These are phyloP conservation scores for Mimumesa dahlbomi DNA, from an alignment of 2,888 invertebrate genomes.

Conservation along the genomic window DNA sequence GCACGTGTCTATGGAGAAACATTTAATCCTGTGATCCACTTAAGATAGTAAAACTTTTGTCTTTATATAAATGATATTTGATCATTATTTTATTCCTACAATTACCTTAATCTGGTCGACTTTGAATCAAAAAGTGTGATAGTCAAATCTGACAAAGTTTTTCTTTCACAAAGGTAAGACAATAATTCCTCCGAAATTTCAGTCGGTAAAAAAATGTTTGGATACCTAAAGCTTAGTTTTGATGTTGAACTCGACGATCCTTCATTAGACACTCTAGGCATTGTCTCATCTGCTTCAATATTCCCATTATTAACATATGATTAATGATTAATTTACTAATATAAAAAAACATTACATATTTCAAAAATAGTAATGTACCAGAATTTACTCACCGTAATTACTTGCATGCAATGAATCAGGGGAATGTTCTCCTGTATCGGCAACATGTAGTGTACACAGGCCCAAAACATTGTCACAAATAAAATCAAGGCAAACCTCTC, in stretches of 20 bases:
- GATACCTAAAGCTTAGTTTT: conserved; percentile 81
- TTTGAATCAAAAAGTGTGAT: conserved; percentile 84
- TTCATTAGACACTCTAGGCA: conserved; percentile 40
- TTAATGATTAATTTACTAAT: conserved; percentile 29
- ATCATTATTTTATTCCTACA: conserved; percentile 80
- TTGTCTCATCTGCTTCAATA: conserved; percentile 16
- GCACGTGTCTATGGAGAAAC: conserved; percentile 80
- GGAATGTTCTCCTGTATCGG: conserved; percentile 64
- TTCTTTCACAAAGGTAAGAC: conserved; percentile 82
- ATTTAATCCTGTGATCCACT: too few species aligned
- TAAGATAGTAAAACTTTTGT: conserved; percentile 5
- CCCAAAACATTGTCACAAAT: conserved; percentile 84
- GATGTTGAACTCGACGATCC: conserved; percentile 55
- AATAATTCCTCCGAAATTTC: conserved; percentile 84
- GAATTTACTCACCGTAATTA: conserved; percentile 49
- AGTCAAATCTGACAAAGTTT: conserved; percentile 83
- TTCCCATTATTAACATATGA: conserved; percentile 34
- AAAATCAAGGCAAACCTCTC: conserved; percentile 84
- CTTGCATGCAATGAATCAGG: conserved; percentile 24
- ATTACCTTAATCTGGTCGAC: conserved; percentile 83
- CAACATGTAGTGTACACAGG: conserved; percentile 80
- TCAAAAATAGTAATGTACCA: conserved; percentile 1
- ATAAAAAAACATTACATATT: conserved; percentile 40
- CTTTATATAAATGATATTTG: neutral
- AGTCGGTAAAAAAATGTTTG: conserved; percentile 83